phyloP scores from a whole-genome alignment of 1,140 invertebrate species.

The Andricus grossulariae region DNA sequence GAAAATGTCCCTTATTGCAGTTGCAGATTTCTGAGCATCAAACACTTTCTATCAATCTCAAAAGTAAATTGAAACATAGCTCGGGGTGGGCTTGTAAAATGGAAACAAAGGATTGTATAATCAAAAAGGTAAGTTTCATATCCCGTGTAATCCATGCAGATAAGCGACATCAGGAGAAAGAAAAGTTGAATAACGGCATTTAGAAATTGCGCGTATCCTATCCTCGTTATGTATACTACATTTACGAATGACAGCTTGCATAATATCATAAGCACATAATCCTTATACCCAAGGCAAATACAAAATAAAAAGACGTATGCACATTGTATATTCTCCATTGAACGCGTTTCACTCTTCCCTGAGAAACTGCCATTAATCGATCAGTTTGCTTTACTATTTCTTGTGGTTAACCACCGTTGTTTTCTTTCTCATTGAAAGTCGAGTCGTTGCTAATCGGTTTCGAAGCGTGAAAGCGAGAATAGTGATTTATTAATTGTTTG shows the following conservation, averaged over 20 bases:
- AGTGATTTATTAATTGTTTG: slow-evolving; percentile 26
- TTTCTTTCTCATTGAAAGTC: slow-evolving; percentile 28
- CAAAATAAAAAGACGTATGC: background rate
- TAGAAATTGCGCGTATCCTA: slow-evolving; percentile 16
- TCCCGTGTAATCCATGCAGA: slow-evolving; percentile 5
- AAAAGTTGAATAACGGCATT: slow-evolving; percentile 14
- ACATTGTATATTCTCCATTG: background rate
- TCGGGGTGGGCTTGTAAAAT: background rate
- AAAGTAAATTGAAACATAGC: too few relatives aligned
- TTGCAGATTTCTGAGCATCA: too few relatives aligned
- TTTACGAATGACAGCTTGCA: slow-evolving; percentile 9
- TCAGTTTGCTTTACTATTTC: slow-evolving; percentile 10
- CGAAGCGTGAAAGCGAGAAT: slow-evolving; percentile 26
- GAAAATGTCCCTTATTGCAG: too few relatives aligned
- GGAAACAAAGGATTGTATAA: slow-evolving; percentile 4
- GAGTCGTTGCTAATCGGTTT: slow-evolving; percentile 28
- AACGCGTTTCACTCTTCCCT: slow-evolving; percentile 3
- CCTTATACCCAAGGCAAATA: background rate
- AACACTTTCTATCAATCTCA: too few relatives aligned
- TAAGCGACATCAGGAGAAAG: slow-evolving; percentile 13
- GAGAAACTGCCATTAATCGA: slow-evolving; percentile 6
- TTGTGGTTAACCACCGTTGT: slow-evolving; percentile 8
- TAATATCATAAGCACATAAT: background rate
- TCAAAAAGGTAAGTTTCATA: slow-evolving; percentile 3
- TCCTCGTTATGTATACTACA: slow-evolving; percentile 4